Base-by-base conservation (phyloP, 1,140 invertebrate genomes). In the Pseudomyrmex concolor region DNA sequence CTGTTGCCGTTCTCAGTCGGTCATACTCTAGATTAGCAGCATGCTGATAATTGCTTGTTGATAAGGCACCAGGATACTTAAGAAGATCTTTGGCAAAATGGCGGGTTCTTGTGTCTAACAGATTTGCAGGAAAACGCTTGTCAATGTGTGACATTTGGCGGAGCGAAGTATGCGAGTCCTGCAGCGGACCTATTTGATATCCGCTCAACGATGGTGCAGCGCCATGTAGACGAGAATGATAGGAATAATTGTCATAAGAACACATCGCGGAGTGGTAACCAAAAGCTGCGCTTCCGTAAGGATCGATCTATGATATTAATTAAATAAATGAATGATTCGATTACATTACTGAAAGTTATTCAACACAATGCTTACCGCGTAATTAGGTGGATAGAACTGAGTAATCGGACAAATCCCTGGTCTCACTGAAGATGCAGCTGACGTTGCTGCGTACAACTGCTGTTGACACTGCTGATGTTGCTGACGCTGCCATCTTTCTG, bases 361-460 rank as follows among this genome's bases (percentile, higher is more conserved):
- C 48, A 43, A 54, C 2, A 43, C 2, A 25, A 34, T 55, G 84
- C 86, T 91, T 86, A 93, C 92, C 9, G 89, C 12, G 64, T 91
- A 92, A 83, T 91, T 91, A 13, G 83, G 77, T 7, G 90, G 64
- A 54, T 90, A 92, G 55, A 89, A 88, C 55, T 89, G 83, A 5
- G 88, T 84, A 55, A 91, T 74, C 5, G 91, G 67, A 74, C 82
- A 92, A 10, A 84, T 73, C 55, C 74, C 22, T 68, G 87, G 63
- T n/a, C 84, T 72, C 2, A 84, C 51, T 25, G 63, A 51, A 19
- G 85, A 12, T 25, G 78, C 72, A 17, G 70, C 34, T 17, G 85
- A 12, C 17, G 87, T 63, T 25, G 83, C 12, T 1, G 83, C 84
- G 17, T 85, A 62, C 15, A 85, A 43, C 15, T 77, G 83, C 59